These are phyloP conservation scores for Chiroxiphia lanceolata DNA, from an alignment of 2,797 vertebrate species.

Conservation along the genomic window DNA sequence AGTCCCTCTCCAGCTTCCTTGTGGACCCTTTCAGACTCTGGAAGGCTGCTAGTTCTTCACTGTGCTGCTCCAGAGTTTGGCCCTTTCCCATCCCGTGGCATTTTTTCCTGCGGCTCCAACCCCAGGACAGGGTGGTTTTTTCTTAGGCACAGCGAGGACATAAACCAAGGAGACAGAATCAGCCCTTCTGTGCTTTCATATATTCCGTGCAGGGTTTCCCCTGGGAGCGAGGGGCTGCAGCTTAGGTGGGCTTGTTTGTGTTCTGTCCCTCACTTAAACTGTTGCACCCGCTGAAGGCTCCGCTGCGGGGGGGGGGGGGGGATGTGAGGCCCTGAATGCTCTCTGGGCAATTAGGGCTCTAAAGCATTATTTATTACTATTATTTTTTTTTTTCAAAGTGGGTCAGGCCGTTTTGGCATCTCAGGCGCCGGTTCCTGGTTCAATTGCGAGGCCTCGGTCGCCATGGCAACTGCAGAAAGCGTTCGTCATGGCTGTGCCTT, in stretches of 20 bases:
- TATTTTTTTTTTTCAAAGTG: constrained; percentile 71
- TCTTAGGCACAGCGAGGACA: neutral
- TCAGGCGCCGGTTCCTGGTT: constrained; percentile 70
- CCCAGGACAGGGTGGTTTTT: neutral
- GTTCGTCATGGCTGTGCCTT: constrained; percentile 76
- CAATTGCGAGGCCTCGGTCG: constrained; percentile 63
- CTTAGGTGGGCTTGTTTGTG: constrained; percentile 41
- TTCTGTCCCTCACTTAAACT: neutral
- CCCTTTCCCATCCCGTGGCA: neutral
- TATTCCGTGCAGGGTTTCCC: neutral
- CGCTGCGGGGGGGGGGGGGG: neutral
- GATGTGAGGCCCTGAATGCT: neutral
- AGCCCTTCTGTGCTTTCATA: neutral
- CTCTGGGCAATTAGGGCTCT: constrained; percentile 2
- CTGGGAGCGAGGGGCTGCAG: neutral
- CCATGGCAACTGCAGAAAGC: constrained; percentile 76
- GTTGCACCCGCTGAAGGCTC: neutral
- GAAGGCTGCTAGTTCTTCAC: fast-evolving
- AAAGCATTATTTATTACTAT: constrained; percentile 60
- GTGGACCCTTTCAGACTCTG: neutral
- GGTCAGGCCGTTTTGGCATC: constrained; percentile 79
- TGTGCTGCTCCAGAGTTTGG: neutral
- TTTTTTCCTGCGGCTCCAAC: neutral
- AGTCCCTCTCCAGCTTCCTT: neutral
- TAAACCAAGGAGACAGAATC: neutral